Evolutionary conservation across 2,113 vertebrate species (phyloP), one percentile per base, ranked within the genome.

Genomic region (Hystrix cristata): DNA sequence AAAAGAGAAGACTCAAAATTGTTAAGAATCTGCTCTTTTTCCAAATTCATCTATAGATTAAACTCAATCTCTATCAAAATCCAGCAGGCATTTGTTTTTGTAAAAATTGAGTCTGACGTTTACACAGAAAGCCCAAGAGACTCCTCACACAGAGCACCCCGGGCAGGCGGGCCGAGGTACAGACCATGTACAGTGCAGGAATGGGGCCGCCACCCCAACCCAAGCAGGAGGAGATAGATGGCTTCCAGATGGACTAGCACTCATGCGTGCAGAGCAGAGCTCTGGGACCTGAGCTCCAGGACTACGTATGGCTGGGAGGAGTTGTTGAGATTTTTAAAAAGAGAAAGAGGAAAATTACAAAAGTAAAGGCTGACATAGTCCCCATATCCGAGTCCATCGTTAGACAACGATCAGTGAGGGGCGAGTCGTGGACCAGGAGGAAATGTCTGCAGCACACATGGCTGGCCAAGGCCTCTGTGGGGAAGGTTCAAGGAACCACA

Each of bases 241-340:
- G 94, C 60, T 94, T 93, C 94, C 92, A 93, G 94, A 82, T 67
- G 83, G 55, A 34, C 12, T 18, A 13, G 60, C 53, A 21, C 74
- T 19, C 25, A 46, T 7, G 11, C 1, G 38, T 48, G 78, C 29
- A 64, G 65, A 55, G 81, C 67, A 43, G 23, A 48, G 60, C 48
- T 67, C 1, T 3, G 65, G 60, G 18, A 19, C 38, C 64, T 34
- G 31, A 16, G 14, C 55, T 25, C 1, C 16, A 7, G 79, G 57
- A 67, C 31, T 21, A 6, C 31, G 15, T 83, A 7, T 60, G 46
- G 10, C 60, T 6, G 8, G 27, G 27, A 74, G 69, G 23, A 34
- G 46, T 31, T 67, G 19, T 48, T 38, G 34, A 55, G 38, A 23
- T 12, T 60, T 60, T 19, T 16, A 0, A 6, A n/a, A 38, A 62